Percentiles rank a stretch among this genome's conserved stretches.
Evolutionary conservation across 2,797 vertebrate species (phyloP).

Genomic region (Diglossa cyanea): DNA sequence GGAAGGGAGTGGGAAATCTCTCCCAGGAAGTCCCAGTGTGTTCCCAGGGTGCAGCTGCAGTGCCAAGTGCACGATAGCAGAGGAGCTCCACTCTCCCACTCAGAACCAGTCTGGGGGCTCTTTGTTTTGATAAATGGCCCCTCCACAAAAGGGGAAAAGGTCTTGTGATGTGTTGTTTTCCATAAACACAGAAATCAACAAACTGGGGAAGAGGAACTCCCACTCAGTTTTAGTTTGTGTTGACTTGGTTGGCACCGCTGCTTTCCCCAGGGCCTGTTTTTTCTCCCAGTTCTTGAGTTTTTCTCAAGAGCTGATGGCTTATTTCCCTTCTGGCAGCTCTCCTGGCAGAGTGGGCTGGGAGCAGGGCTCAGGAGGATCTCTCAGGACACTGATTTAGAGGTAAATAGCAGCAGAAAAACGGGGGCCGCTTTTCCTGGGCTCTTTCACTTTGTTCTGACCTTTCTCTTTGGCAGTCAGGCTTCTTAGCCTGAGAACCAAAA

Average conservation of each 20-base stretch:
- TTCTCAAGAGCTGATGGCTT: neutral
- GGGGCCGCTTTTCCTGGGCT: neutral
- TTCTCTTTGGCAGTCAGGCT: neutral
- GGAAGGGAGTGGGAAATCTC: neutral
- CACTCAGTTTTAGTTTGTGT: neutral
- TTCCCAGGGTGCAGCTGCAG: neutral
- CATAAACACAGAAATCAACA: neutral
- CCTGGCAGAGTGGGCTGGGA: conserved; percentile 3
- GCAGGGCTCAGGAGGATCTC: neutral
- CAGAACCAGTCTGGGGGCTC: neutral
- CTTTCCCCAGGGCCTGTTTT: conserved; percentile 11
- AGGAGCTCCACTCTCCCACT: neutral
- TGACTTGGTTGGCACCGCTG: neutral
- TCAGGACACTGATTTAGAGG: neutral
- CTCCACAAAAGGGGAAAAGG: neutral
- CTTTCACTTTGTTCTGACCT: neutral
- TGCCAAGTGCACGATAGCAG: neutral
- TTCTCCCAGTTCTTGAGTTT: conserved; percentile 1
- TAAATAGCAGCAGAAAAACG: neutral
- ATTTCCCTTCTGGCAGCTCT: conserved; percentile 23
- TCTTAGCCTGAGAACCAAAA: neutral
- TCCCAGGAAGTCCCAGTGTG: neutral
- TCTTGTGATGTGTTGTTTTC: neutral
- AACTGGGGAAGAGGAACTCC: conserved; percentile 18
- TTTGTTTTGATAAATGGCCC: neutral